phyloP scores from a whole-genome alignment of 1,140 invertebrate genomes.

The Drosophila saltans region DNA sequence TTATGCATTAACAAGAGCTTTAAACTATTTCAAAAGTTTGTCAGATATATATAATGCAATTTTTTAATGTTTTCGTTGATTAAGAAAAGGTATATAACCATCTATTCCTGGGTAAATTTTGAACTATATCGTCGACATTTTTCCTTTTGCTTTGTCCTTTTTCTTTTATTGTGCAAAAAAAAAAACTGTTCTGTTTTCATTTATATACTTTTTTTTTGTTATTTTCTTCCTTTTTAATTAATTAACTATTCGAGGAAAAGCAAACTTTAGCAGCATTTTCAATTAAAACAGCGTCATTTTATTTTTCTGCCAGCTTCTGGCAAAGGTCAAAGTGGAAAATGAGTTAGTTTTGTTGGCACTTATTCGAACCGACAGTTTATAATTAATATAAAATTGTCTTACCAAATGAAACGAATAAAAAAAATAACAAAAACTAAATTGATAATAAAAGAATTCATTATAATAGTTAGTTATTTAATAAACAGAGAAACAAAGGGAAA shows the following conservation, averaged over 20 bases:
- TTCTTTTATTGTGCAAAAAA: background rate
- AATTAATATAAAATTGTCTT: slow-evolving; percentile 1
- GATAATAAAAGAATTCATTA: too few relatives aligned
- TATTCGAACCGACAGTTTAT: slow-evolving; percentile 1
- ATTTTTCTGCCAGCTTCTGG: slow-evolving; percentile 9
- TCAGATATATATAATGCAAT: too few relatives aligned
- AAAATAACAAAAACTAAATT: too few relatives aligned
- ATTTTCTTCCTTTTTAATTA: slow-evolving; percentile 41
- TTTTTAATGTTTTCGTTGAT: too few relatives aligned
- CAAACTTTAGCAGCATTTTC: slow-evolving; percentile 19
- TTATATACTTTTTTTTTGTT: slow-evolving; percentile 10
- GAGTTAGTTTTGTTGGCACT: background rate
- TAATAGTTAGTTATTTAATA: too few relatives aligned
- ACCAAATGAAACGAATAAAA: too few relatives aligned
- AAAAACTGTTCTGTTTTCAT: background rate
- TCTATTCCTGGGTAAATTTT: background rate
- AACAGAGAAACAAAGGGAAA: too few relatives aligned
- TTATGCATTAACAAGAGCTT: too few relatives aligned
- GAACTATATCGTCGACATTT: background rate
- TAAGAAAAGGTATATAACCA: too few relatives aligned
- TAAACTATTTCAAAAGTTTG: too few relatives aligned
- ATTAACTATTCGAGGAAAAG: slow-evolving; percentile 27
- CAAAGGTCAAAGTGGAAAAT: slow-evolving; percentile 2
- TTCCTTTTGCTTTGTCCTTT: background rate
- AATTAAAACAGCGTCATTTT: slow-evolving; percentile 18